phyloP scores from a whole-genome alignment of 2,113 vertebrate genomes.

The Nicator chloris region DNA sequence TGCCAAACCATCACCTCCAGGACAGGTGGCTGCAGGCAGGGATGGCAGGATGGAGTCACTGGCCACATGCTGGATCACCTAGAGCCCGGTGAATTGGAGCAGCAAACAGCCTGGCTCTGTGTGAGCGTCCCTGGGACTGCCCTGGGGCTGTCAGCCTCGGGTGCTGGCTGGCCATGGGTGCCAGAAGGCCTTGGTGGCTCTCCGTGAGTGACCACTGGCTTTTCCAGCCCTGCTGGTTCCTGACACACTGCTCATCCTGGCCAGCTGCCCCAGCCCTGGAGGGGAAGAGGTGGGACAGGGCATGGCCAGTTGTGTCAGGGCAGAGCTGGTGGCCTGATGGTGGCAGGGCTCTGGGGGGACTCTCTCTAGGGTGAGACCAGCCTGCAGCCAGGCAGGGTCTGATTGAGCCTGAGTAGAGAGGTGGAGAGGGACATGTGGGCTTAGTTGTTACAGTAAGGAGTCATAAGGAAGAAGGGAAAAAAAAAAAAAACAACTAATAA shows the following conservation, averaged over 20 bases:
- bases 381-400: neutral
- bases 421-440: too few relatives aligned
- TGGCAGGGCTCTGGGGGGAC: neutral
- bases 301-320: fast-evolving
- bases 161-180: neutral
- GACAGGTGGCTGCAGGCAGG: neutral
- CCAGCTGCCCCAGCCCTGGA: neutral
- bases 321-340: neutral
- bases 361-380: neutral
- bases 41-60: neutral
- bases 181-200: neutral
- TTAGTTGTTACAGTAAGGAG: neutral
- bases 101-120: neutral
- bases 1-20: neutral
- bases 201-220: neutral
- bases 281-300: fast-evolving
- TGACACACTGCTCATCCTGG: fast-evolving
- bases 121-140: neutral
- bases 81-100: neutral
- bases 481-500: neutral
- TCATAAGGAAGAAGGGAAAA: neutral
- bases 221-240: neutral
- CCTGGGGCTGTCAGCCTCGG: neutral
- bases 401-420: neutral
- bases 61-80: fast-evolving